A percentile compares a stretch with the other conserved stretches of the same genome.
phyloP scores from a whole-genome alignment of 2,797 vertebrate species.

The Prionace glauca region DNA sequence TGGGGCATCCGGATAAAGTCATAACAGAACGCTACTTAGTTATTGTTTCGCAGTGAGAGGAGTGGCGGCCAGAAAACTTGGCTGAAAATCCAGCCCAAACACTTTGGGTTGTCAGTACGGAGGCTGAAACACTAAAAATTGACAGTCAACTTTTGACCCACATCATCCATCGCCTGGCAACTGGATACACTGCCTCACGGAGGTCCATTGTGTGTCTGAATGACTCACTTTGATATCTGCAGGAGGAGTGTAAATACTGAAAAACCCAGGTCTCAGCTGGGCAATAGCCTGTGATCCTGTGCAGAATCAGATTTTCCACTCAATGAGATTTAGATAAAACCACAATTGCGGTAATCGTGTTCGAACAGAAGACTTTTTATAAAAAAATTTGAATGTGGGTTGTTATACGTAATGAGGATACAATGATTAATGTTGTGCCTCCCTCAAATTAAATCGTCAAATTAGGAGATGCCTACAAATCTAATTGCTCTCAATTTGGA shows the following conservation, averaged over 20 bases:
- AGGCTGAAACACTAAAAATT: background rate
- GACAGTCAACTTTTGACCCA: constrained; percentile 9
- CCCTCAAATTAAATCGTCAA: background rate
- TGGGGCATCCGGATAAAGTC: background rate
- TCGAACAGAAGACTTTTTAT: background rate
- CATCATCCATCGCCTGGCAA: constrained; percentile 11
- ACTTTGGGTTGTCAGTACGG: background rate
- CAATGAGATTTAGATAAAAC: background rate
- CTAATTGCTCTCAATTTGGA: constrained; percentile 34
- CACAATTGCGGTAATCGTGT: background rate
- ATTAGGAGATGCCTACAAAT: constrained; percentile 29
- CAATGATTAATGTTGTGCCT: constrained; percentile 19
- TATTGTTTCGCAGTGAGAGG: background rate
- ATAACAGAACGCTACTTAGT: background rate
- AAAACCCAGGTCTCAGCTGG: background rate
- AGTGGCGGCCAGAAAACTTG: background rate
- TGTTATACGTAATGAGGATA: background rate
- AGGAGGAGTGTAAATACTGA: background rate
- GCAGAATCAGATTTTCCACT: background rate
- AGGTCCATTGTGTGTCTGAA: background rate
- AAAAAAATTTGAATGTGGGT: background rate
- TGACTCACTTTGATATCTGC: background rate
- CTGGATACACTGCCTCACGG: background rate
- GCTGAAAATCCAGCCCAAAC: background rate
- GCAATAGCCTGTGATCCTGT: background rate